Evolutionary conservation across 2,113 vertebrate genomes (phyloP), one percentile per base, ranked within the genome.

Genomic region (Phylloscopus trochilus): DNA sequence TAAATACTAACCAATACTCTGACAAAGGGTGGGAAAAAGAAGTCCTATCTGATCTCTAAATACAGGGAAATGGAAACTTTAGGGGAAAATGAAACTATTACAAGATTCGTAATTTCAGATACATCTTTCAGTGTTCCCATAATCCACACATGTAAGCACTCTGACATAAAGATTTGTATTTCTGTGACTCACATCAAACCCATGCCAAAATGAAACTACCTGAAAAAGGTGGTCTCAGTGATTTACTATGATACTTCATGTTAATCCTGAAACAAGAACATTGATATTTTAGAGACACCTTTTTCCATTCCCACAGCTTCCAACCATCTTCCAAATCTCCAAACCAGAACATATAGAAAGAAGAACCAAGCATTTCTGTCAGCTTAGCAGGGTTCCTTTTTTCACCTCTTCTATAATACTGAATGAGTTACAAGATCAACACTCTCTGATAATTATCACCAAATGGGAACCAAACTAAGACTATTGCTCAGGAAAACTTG

Each of bases 331-430:
- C 43, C 43, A 49, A n/a, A 56, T 31, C 46, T 87, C 74, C 35
- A 70, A 78, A 76, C 4, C n/a, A 83, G 18, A 80, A 55, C 0
- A 0, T 22, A 53, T 0, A 63, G 43, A 75, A 72, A 90, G 33
- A 81, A 87, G 7, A 75, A 72, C 7, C 17, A 75, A 67, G 33
- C 11, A 90, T 43, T 92, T 84, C 52, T 44, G 33, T 15, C 43
- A 78, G 60, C 26, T 72, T 78, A 6, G 3, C 30, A 84, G n/a
- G 8, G 37, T 20, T 83, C 12, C 15, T 59, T 88, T 73, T 75
- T 52, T 30, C 46, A 37, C 27, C 46, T 56, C 43, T 66, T 77
- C 68, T 87, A 4, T n/a, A 53, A 62, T 31, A 53, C 0, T 62
- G 22, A 73, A 64, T 60, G 49, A 80, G 10, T 68, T 56, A 11